Evolutionary conservation across 2,888 invertebrate species (phyloP).

Genomic region (Ashinkailepas kermadecensis): DNA sequence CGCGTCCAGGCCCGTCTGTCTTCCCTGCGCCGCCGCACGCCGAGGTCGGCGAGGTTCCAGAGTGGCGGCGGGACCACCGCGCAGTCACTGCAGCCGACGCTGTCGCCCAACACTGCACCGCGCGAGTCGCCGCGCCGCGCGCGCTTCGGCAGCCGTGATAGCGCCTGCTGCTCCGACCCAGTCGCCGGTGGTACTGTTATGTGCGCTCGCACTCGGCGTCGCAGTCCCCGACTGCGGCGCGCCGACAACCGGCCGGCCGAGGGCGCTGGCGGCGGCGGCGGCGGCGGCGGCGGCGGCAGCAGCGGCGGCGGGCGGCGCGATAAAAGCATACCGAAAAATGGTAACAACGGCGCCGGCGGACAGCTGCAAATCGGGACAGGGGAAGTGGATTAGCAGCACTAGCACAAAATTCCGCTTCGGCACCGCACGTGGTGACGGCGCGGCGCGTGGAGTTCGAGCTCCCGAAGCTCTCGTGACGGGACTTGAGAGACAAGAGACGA

Average conservation of each 20-base stretch:
- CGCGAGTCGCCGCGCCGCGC: background rate
- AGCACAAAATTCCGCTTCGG: too few species aligned
- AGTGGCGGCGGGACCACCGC: too few species aligned
- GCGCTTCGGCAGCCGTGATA: background rate
- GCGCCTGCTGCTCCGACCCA: background rate
- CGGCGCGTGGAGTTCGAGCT: too few species aligned
- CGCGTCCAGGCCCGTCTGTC: too few species aligned
- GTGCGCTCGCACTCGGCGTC: background rate
- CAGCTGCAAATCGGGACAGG: too few species aligned
- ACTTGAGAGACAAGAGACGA: too few species aligned
- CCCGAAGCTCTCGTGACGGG: too few species aligned
- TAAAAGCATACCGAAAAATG: background rate
- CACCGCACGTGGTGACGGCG: too few species aligned
- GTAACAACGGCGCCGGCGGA: too few species aligned
- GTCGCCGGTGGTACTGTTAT: background rate
- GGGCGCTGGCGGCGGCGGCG: background rate
- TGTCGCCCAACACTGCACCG: background rate
- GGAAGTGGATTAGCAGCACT: too few species aligned
- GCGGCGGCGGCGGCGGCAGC: background rate
- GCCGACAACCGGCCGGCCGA: background rate
- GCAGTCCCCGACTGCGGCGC: background rate
- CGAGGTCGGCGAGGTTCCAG: too few species aligned
- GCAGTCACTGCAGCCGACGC: background rate
- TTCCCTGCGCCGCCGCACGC: too few species aligned
- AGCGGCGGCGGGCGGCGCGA: background rate